A percentile compares a stretch with the other conserved stretches of the same genome.
Conservation (phyloP, 2,113 vertebrate genomes). For the Pelecanoides urinatrix region DNA sequence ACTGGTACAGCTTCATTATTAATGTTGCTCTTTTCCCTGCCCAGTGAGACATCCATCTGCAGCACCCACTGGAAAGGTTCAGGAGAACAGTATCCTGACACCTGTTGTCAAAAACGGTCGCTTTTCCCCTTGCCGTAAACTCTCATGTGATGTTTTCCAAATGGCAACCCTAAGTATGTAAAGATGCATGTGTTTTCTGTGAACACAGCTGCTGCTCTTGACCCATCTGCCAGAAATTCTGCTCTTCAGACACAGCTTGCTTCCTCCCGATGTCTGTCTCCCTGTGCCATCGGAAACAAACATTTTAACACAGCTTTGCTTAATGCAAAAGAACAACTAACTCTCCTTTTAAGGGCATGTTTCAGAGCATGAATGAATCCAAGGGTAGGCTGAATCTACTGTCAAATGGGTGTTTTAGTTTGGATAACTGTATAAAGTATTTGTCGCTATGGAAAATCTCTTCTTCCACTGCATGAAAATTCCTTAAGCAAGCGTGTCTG, state of each 20-base stretch:
- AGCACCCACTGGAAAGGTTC: not conserved
- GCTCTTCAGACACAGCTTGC: constrained; percentile 60
- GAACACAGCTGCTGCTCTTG: constrained; percentile 59
- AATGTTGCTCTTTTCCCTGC: not conserved
- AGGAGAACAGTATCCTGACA: not conserved
- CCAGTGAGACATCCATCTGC: not conserved
- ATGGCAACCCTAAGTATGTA: constrained; percentile 13
- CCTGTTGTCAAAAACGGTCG: not conserved
- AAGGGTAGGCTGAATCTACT: not conserved
- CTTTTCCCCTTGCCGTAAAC: not conserved
- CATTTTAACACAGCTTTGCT: constrained; percentile 44
- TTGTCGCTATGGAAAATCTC: not conserved
- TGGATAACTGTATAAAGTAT: not conserved
- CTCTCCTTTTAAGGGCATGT: not conserved
- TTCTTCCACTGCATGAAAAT: not conserved
- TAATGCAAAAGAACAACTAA: constrained; percentile 9
- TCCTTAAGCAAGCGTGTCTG: not conserved
- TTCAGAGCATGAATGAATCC: not conserved
- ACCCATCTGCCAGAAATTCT: constrained; percentile 65
- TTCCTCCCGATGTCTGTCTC: constrained; percentile 50
- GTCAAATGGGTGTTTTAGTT: not conserved
- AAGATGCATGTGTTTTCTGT: constrained; percentile 38
- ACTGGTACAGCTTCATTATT: not conserved
- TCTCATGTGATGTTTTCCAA: constrained; percentile 10
- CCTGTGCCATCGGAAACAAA: constrained; percentile 33